phyloP scores from a whole-genome alignment of 2,797 vertebrate genomes.

The Champsocephalus gunnari region DNA sequence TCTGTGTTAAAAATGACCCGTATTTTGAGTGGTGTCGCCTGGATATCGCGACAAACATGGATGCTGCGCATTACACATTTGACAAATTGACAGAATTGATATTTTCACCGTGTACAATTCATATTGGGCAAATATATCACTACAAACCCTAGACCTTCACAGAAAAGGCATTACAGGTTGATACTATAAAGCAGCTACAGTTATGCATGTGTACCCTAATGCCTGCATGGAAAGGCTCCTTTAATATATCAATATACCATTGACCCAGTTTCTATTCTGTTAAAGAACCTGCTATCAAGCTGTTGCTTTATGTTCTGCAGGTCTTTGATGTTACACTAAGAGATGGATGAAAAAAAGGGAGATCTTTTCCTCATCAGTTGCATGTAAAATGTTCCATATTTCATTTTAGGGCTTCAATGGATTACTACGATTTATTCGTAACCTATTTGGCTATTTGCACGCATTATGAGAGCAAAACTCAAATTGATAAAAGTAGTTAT shows the following conservation, averaged over 20 bases:
- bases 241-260: not conserved
- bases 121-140: not conserved
- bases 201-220: not conserved
- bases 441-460: not conserved
- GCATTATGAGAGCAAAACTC: not conserved
- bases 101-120: not conserved
- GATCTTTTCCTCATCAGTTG: conserved; percentile 11
- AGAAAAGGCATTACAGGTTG: conserved; percentile 33
- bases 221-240: not conserved
- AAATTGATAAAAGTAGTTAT: too few species aligned
- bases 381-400: conserved; percentile 9
- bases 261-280: conserved; percentile 14
- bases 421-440: not conserved
- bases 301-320: conserved; percentile 33
- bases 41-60: conserved; percentile 11
- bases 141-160: conserved; percentile 15
- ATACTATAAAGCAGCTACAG: conserved; percentile 21
- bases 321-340: conserved; percentile 25
- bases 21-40: conserved; percentile 15
- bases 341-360: conserved; percentile 18
- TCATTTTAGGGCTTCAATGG: not conserved
- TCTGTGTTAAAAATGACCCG: conserved; percentile 26
- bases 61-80: conserved; percentile 39
- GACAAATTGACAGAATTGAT: not conserved
- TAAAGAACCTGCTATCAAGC: conserved; percentile 29